Conservation (phyloP, 2,113 vertebrate species). For the Ictalurus punctatus region DNA sequence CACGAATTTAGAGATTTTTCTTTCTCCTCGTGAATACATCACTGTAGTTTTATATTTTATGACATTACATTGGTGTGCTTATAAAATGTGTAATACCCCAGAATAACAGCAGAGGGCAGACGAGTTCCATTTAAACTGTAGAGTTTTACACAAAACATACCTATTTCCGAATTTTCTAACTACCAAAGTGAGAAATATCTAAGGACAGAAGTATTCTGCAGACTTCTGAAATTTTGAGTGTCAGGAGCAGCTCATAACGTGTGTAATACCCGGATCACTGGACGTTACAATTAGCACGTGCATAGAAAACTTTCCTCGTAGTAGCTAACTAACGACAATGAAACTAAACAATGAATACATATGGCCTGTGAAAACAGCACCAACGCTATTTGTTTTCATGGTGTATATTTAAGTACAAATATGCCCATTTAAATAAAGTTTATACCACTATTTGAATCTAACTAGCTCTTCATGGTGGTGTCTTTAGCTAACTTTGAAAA, state of each 20-base stretch:
- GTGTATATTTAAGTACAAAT: not conserved
- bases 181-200: not conserved
- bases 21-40: too few species aligned
- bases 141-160: not conserved
- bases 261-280: not conserved
- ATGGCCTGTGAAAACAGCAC: not conserved
- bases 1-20: not conserved
- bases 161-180: not conserved
- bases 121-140: not conserved
- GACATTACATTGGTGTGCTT: not conserved
- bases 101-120: constrained; percentile 21
- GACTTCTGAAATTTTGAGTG: not conserved
- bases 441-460: not conserved
- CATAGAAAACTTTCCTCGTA: not conserved
- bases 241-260: not conserved
- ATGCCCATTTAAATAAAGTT: not conserved
- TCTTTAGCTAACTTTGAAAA: not conserved
- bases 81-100: constrained; percentile 15
- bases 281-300: not conserved
- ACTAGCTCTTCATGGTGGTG: not conserved
- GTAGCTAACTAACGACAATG: not conserved
- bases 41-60: not conserved
- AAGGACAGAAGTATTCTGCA: not conserved
- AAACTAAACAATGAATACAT: not conserved
- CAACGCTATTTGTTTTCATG: not conserved